Evolutionary conservation across 2,797 vertebrate genomes (phyloP).

Genomic region (Schizothorax lantsangensis): DNA sequence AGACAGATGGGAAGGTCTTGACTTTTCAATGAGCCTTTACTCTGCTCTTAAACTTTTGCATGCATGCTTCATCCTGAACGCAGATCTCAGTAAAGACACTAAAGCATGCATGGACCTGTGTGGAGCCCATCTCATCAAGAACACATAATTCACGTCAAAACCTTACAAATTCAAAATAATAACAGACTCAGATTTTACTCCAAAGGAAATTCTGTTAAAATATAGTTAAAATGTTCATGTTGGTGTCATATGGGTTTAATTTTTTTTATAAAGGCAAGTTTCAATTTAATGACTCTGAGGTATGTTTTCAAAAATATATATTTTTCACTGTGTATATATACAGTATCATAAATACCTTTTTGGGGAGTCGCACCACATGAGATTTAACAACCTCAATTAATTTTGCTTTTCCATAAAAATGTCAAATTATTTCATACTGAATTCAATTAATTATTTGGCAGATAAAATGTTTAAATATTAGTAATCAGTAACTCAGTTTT

Average conservation of each 20-base stretch:
- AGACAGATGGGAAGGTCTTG: constrained; percentile 12
- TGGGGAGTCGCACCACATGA: too few species aligned
- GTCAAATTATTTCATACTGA: too few species aligned
- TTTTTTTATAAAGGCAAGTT: not conserved
- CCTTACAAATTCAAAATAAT: not conserved
- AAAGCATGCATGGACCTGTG: constrained; percentile 1
- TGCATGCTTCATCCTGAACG: constrained; percentile 10
- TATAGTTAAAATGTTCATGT: not conserved
- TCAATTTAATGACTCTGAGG: not conserved
- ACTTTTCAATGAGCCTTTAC: constrained; percentile 23
- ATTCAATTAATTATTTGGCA: too few species aligned
- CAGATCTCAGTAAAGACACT: constrained; percentile 11
- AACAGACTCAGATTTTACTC: not conserved
- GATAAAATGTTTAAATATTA: not conserved
- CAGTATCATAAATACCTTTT: too few species aligned
- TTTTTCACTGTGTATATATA: too few species aligned
- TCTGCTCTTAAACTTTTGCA: constrained; percentile 39
- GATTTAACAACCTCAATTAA: too few species aligned
- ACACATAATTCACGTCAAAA: not conserved
- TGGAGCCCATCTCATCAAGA: constrained; percentile 26
- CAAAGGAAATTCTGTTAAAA: not conserved
- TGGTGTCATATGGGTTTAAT: not conserved
- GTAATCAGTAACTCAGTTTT: not conserved
- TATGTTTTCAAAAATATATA: too few species aligned
- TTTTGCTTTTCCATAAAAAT: too few species aligned